These are phyloP conservation scores for Pristionchus exspectatus DNA, from an alignment of 2,888 invertebrate species.

Conservation along the genomic window DNA sequence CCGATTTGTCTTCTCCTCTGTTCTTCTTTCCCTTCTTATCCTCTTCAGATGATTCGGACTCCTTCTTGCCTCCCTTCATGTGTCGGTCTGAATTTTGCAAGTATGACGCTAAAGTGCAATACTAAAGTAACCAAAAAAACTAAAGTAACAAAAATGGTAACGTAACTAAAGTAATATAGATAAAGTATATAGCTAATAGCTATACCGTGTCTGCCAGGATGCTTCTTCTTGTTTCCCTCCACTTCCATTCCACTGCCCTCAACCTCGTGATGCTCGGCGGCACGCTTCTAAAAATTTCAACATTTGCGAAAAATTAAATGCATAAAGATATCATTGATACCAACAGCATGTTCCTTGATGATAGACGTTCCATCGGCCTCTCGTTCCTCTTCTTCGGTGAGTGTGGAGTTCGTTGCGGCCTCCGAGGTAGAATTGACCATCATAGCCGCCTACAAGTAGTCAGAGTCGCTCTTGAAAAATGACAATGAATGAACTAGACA, in stretches of 20 bases:
- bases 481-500: background rate
- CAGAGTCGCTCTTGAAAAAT: background rate
- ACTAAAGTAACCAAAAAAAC: too few species aligned
- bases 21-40: background rate
- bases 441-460: background rate
- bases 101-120: background rate
- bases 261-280: background rate
- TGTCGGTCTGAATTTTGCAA: background rate
- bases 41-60: background rate
- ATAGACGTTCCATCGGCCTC: background rate
- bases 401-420: background rate
- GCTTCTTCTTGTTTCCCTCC: background rate
- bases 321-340: background rate
- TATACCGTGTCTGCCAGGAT: background rate
- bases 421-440: slow-evolving; percentile 9
- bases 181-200: too few species aligned
- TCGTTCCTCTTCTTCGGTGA: background rate
- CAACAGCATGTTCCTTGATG: background rate
- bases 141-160: too few species aligned
- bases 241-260: slow-evolving; percentile 30
- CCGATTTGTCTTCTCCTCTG: background rate
- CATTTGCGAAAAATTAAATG: background rate
- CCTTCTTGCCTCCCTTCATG: slow-evolving; percentile 1
- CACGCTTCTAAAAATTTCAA: background rate
- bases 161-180: too few species aligned